Evolutionary conservation across 2,888 invertebrate species (phyloP), one percentile per base, ranked within the genome.

Genomic region (Philhelius pedissequus): DNA sequence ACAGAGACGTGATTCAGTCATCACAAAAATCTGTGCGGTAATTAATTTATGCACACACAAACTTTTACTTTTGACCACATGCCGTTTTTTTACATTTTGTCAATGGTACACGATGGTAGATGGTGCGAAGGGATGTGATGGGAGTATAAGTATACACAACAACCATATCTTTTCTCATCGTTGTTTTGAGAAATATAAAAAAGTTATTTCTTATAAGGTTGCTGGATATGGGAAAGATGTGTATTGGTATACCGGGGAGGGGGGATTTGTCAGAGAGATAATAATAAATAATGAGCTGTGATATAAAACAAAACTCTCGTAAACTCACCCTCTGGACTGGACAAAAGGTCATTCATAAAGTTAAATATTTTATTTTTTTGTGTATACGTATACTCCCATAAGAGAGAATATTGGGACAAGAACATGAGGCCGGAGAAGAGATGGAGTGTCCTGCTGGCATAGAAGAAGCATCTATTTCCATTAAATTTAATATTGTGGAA

Each of bases 251-350:
- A 5, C 3, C 25, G 5, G 35, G 35, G 4, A 7, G 7, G 0
- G 52, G 27, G 25, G 18, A 58, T 56, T 43, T 18, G 52, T 48
- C 48, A 69, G 68, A 83, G 56, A 78, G 74, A 80, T 80, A 84
- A 84, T 84, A 84, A 84, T 84, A 84, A 84, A 84, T 84, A 84
- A 84, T 84, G 84, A 80, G 75, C 70, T 62, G 64, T 62, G 68
- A 71, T 80, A 84, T 84, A 84, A 84, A 80, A 84, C 84, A 84
- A 80, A 80, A 84, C 66, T 80, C 80, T 76, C 80, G 84, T 80
- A 76, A 80, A 71, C 48, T 68, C 75, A 84, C 76, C 75, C 80
- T 74, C 25, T 50, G 68, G 38, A 43, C 4, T 30, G 62, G 50
- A 13, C 27, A 30, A 45, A 25, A 68, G 78, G 70, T 84, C 79